Evolutionary conservation across 2,797 vertebrate genomes (phyloP), one percentile per base, ranked within the genome.

Genomic region (Enteromius afrohamiltoni): DNA sequence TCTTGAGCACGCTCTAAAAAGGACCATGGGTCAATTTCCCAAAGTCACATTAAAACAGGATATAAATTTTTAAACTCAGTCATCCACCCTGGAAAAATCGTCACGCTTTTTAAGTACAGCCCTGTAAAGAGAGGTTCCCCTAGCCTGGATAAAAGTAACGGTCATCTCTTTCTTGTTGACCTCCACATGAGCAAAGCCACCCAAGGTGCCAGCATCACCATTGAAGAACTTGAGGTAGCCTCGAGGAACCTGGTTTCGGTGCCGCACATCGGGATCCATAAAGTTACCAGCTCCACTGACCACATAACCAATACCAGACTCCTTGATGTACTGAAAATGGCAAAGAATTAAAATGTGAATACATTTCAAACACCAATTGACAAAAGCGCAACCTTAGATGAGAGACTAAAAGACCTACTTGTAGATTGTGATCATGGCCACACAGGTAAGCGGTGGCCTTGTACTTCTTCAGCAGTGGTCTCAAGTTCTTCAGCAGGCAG

Each of bases 231-330:
- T 96, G 6, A 98, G 89, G 23, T 96, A 91, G 0, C 93, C 95
- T 0, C 83, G 90, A 29, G 97, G 97, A 51, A 97, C 95, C 0
- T 90, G 85, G 14, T 92, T 91, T 34, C 89, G 90, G 75, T 99
- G 97, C 0, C 88, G 90, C 19, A 86, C 87, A 0, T 96, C 95
- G 0, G 93, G 90, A 82, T 98, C 97, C 93, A 99, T 91, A 91
- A 98, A 98, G 91, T 98, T 98, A 9, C 97, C 97, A 0, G 97
- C 97, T 0, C 97, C 97, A 0, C 97, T 99, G 86, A 99, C 93
- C 29, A 98, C 89, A 0, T 97, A 97, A 67, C 96, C 96, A 1
- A 98, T 90, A 0, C 91, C 95, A 0, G 91, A 91, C 0, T 94
- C 94, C 87, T 96, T 93, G 21, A 98, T 92, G 90, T 97, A 97